Evolutionary conservation across 2,888 invertebrate genomes (phyloP).

Genomic region (Caenorhabditis sp.): DNA sequence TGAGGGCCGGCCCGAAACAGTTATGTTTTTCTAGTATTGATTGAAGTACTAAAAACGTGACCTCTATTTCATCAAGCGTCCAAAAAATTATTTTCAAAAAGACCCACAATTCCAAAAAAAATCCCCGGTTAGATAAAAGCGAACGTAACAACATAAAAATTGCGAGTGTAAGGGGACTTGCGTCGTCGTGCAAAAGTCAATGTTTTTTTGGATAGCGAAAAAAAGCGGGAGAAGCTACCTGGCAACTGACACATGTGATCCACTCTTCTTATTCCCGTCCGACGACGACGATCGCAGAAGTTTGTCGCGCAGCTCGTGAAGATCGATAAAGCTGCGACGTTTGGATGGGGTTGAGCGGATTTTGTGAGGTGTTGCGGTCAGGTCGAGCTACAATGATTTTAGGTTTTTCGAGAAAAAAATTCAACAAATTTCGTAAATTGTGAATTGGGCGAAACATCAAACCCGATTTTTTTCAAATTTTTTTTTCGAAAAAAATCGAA

Average conservation of each 20-base stretch:
- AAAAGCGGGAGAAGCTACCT: conserved; percentile 55
- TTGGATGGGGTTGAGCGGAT: conserved; percentile 70
- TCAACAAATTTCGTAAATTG: no score
- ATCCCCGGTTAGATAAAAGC: background rate
- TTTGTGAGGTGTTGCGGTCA: conserved; percentile 71
- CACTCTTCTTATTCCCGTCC: conserved; percentile 61
- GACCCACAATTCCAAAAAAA: background rate
- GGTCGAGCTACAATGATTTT: conserved; percentile 56
- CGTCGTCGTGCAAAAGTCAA: background rate
- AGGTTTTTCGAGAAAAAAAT: background rate
- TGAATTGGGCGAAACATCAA: no score
- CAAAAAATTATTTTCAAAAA: no score
- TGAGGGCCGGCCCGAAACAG: no score
- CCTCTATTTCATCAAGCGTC: no score
- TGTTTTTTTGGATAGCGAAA: conserved; percentile 1
- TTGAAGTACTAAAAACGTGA: no score
- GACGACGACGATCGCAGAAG: conserved; percentile 61
- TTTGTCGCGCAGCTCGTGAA: conserved; percentile 69
- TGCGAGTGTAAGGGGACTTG: background rate
- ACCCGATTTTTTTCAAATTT: no score
- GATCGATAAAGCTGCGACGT: conserved; percentile 69
- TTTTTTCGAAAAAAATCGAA: no score
- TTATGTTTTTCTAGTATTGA: no score
- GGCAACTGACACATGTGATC: conserved; percentile 69
- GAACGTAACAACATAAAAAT: background rate